A percentile compares a stretch with the other conserved stretches of the same genome.
These are phyloP conservation scores for Sitobion miscanthi DNA, from an alignment of 1,140 invertebrate genomes.

Conservation along the genomic window DNA sequence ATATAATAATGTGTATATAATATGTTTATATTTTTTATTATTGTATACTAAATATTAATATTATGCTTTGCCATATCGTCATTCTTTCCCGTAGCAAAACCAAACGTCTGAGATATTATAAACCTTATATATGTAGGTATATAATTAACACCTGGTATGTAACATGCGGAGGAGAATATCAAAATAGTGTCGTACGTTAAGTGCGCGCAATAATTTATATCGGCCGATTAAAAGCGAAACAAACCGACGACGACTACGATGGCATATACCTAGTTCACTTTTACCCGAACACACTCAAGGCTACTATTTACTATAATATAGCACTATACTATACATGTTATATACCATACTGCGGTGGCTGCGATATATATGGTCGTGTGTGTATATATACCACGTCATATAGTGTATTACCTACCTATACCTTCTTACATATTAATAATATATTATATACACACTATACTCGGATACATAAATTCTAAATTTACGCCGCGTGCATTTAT, in stretches of 20 bases:
- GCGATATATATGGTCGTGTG: not conserved
- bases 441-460: not conserved
- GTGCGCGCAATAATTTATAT: slow-evolving; percentile 32
- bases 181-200: not conserved
- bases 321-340: not conserved
- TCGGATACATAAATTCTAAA: not conserved
- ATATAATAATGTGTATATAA: too few relatives aligned
- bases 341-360: not conserved
- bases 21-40: not conserved
- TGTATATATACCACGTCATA: not conserved
- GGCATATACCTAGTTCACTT: slow-evolving; percentile 33
- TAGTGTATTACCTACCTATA: not conserved
- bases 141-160: not conserved
- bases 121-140: not conserved
- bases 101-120: not conserved
- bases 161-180: not conserved
- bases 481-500: not conserved
- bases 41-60: not conserved
- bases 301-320: slow-evolving; percentile 14
- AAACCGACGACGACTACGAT: not conserved
- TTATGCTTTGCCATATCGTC: not conserved
- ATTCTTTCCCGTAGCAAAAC: not conserved
- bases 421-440: not conserved
- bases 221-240: slow-evolving; percentile 30
- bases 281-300: slow-evolving; percentile 49